These are phyloP conservation scores for Octodonta nipae DNA, from an alignment of 2,888 invertebrate genomes.

Conservation along the genomic window DNA sequence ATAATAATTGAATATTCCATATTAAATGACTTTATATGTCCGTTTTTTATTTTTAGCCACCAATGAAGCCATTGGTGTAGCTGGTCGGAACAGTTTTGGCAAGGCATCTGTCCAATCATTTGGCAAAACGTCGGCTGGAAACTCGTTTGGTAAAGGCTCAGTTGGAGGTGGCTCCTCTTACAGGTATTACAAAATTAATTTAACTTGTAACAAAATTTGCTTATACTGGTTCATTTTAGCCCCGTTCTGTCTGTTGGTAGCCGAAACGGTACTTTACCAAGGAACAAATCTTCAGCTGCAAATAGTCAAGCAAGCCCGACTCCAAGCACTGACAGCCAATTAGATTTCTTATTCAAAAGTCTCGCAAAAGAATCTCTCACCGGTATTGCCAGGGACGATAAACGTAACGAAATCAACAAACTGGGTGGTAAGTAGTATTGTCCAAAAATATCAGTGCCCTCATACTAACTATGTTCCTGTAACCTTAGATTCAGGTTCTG, in stretches of 20 bases:
- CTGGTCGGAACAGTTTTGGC: conserved; percentile 32
- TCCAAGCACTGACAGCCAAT: conserved; percentile 36
- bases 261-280: conserved; percentile 32
- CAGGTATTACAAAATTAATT: too few species aligned
- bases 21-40: not conserved
- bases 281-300: conserved; percentile 22
- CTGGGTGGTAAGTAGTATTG: conserved; percentile 26
- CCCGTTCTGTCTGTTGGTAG: conserved; percentile 35
- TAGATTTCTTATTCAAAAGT: conserved; percentile 67
- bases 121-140: conserved; percentile 23
- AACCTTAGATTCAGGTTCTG: conserved; percentile 20
- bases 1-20: not conserved
- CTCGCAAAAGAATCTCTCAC: conserved; percentile 54
- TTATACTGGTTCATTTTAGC: conserved; percentile 19
- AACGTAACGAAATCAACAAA: conserved; percentile 43
- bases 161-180: conserved; percentile 32
- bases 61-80: too few species aligned
- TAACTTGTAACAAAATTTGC: too few species aligned
- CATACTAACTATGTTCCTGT: too few species aligned
- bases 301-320: conserved; percentile 24
- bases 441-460: not conserved
- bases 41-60: conserved; percentile 19
- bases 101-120: conserved; percentile 33
- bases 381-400: conserved; percentile 39
- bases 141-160: conserved; percentile 35